These are phyloP conservation scores for Gorsachius goisagi DNA, from an alignment of 2,113 vertebrate species.

Conservation along the genomic window DNA sequence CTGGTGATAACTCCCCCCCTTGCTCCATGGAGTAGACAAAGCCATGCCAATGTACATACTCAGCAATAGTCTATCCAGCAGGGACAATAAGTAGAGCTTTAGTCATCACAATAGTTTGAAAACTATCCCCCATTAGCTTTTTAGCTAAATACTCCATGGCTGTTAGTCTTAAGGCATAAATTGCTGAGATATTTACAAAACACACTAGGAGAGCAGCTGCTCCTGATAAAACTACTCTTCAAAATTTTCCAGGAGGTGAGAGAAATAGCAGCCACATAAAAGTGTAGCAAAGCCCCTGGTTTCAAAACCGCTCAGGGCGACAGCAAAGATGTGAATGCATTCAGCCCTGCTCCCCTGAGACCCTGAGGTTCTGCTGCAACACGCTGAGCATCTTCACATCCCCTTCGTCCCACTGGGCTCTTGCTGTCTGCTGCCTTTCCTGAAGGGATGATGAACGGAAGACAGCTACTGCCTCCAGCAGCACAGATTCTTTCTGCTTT, in stretches of 20 bases:
- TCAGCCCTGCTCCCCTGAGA: not conserved
- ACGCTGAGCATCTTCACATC: not conserved
- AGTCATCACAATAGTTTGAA: not conserved
- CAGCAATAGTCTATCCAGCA: not conserved
- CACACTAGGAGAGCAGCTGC: rapidly evolving
- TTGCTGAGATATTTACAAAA: not conserved
- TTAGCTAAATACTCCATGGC: not conserved
- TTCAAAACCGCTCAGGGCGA: not conserved
- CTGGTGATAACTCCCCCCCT: not conserved
- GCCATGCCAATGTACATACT: too few relatives aligned
- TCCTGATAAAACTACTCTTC: rapidly evolving
- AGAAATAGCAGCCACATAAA: not conserved
- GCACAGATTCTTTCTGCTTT: not conserved
- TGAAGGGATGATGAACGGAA: not conserved
- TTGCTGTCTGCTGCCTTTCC: not conserved
- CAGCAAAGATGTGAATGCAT: not conserved
- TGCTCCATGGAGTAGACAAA: not conserved
- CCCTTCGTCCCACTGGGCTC: not conserved
- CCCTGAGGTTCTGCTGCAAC: not conserved
- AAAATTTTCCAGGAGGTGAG: not conserved
- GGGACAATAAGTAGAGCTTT: not conserved
- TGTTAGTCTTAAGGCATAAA: not conserved
- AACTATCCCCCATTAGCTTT: not conserved
- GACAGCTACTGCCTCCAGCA: not conserved
- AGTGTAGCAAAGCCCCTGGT: rapidly evolving